Base-by-base conservation (phyloP, 2,797 vertebrate species). In the Manis javanica region DNA sequence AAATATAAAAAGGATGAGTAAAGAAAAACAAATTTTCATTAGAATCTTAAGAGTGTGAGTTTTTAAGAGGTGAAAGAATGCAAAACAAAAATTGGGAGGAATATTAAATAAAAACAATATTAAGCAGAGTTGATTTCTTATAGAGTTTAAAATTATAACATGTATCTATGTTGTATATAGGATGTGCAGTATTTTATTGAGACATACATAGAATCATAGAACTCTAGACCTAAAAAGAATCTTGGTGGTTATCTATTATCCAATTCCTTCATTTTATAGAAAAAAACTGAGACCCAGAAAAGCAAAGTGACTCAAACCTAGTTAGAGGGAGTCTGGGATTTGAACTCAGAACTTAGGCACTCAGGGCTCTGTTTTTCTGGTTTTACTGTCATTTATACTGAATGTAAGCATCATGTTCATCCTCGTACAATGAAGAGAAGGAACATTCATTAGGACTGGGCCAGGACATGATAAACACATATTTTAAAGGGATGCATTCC, bases 1-100 rank as follows among this genome's bases (percentile, higher is more conserved):
- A 89, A 79, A 79, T 26, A 79, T 29, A 14, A 23, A 92, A 96
- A 94, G 61, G 93, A 75, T 57, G 37, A 85, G 66, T 77, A 91
- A 92, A 69, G 61, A 64, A 91, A 82, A 92, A 72, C 24, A 63
- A 87, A 64, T 57, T 81, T 82, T 90, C 8, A 53, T 37, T 92
- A 87, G 59, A 91, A n/a, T 77, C 81, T 53, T 13, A 61, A 86
- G 18, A 81, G 21, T 87, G 18, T 66, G 7, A 81, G n/a, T 88
- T 92, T 87, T 90, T 49, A 57, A 93, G 75, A 86, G 6, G 23
- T 74, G 57, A 96, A 94, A 91, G 37, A 49, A 64, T 15, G 5
- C 8, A 96, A 94, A 91, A 84, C 9, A 87, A 85, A 91, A 90
- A 34, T 42, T 23, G 34, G 39, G 51, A 79, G 16, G 8, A 31